Conservation (phyloP, 2,797 vertebrate species). For the Darevskia nairensis region DNA sequence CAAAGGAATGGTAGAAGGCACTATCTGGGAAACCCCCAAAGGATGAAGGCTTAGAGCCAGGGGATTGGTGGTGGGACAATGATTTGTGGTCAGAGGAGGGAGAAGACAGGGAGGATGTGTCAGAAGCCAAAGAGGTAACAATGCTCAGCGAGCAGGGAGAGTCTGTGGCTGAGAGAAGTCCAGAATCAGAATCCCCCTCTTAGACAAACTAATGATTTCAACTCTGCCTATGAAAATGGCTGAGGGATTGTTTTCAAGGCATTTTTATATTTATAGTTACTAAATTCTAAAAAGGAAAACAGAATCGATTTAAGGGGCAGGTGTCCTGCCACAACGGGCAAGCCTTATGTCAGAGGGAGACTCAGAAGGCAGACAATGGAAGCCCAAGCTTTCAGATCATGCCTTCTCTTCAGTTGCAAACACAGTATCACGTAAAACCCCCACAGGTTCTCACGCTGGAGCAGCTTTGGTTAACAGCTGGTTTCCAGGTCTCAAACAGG, state of each 20-base stretch:
- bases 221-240: background rate
- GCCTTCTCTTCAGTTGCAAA: background rate
- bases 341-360: background rate
- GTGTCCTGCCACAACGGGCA: background rate
- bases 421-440: background rate
- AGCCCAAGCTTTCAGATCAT: background rate
- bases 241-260: background rate
- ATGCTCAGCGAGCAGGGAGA: too few relatives aligned
- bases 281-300: background rate
- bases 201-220: background rate
- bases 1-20: too few relatives aligned
- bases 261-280: background rate
- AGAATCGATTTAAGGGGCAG: background rate
- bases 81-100: too few relatives aligned
- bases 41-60: too few relatives aligned
- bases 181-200: background rate
- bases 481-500: background rate
- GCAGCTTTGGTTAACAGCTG: background rate
- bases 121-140: too few relatives aligned
- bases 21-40: too few relatives aligned
- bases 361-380: background rate
- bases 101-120: too few relatives aligned
- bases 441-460: too few relatives aligned
- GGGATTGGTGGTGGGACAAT: too few relatives aligned
- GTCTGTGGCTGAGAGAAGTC: too few relatives aligned